Conservation (phyloP, 2,888 invertebrate species). For the Frankliniella intonsa region DNA sequence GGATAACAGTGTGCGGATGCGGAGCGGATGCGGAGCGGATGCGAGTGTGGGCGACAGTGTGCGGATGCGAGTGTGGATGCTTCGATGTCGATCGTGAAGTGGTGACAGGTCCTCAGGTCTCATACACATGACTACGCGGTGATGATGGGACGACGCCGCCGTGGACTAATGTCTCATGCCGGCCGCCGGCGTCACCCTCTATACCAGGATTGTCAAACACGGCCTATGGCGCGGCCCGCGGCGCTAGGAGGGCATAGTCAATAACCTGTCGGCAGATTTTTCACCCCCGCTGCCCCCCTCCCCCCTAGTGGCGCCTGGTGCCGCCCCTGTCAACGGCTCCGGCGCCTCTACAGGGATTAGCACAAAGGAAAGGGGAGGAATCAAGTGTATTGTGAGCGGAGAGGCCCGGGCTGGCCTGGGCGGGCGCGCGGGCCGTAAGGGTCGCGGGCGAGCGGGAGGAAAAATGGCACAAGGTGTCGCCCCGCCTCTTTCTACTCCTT, state of each 20-base stretch:
- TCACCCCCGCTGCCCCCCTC: not conserved
- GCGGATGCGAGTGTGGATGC: too few species aligned
- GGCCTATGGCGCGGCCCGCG: not conserved
- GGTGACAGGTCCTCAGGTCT: too few species aligned
- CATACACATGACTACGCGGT: too few species aligned
- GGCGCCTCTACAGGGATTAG: not conserved
- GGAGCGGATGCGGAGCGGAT: too few species aligned
- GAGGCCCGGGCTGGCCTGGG: not conserved
- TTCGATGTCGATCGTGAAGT: too few species aligned
- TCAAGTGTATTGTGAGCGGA: not conserved
- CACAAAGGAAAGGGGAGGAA: not conserved
- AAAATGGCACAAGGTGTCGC: not conserved
- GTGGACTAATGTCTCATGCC: too few species aligned
- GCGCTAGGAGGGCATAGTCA: conserved; percentile 17
- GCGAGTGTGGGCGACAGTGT: too few species aligned
- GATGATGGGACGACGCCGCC: too few species aligned
- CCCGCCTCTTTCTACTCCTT: not conserved
- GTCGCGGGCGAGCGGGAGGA: too few species aligned
- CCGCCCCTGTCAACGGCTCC: not conserved
- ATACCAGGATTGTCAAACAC: too few species aligned
- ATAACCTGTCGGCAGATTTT: not conserved
- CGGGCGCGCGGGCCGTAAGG: not conserved
- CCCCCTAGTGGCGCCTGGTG: not conserved
- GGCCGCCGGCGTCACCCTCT: too few species aligned
- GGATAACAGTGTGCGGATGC: too few species aligned